Evolutionary conservation across 64 coral and sea anemone genomes (phyloP).

Genomic region (Cladopsammia gracilis): DNA sequence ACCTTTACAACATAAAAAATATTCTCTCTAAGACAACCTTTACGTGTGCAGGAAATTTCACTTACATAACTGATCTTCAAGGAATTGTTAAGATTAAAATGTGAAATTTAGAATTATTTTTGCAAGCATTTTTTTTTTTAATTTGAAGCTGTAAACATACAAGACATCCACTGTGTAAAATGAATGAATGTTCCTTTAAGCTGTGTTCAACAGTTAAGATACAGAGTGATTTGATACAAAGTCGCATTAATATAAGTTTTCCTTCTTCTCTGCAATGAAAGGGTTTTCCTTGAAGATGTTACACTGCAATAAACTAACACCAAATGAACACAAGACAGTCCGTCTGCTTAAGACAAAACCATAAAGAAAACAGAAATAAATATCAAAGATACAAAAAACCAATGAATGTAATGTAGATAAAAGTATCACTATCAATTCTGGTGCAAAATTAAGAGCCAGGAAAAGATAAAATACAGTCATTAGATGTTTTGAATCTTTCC

Average conservation of each 20-base stretch:
- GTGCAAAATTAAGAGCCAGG: not conserved
- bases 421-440: not conserved
- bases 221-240: not conserved
- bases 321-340: too few relatives aligned
- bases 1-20: too few relatives aligned
- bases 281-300: slow-evolving; percentile 5
- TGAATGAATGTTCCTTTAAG: too few relatives aligned
- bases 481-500: not conserved
- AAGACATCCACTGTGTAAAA: too few relatives aligned
- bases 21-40: too few relatives aligned
- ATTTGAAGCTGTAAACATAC: too few relatives aligned
- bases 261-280: not conserved
- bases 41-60: too few relatives aligned
- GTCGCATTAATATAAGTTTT: not conserved
- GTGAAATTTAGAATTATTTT: too few relatives aligned
- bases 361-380: not conserved
- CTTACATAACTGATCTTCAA: too few relatives aligned
- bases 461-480: slow-evolving; percentile 1
- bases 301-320: not conserved
- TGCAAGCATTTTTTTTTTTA: too few relatives aligned
- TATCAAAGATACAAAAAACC: not conserved
- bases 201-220: too few relatives aligned
- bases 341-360: not conserved
- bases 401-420: not conserved
- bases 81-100: too few relatives aligned